Conservation (phyloP, 1,140 invertebrate genomes). For the Macrotrachela quadricornifera region DNA sequence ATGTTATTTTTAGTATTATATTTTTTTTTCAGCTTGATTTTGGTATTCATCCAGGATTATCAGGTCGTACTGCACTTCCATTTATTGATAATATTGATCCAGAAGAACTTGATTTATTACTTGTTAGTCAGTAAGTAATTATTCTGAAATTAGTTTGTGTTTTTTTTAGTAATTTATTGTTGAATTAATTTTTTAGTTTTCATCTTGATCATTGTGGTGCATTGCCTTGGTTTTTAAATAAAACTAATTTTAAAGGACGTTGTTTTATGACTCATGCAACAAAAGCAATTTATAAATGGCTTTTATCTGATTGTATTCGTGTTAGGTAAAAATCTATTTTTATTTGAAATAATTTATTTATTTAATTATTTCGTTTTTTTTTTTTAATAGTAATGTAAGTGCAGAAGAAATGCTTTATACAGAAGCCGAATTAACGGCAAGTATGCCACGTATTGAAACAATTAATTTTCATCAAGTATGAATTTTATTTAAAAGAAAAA, state of each 20-base stretch:
- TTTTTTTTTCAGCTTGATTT: constrained; percentile 53
- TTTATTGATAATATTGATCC: constrained; percentile 93
- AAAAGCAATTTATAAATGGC: constrained; percentile 96
- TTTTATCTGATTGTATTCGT: constrained; percentile 96
- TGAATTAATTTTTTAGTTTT: constrained; percentile 37
- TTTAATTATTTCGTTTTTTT: background rate
- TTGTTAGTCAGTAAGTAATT: constrained; percentile 70
- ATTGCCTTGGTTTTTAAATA: constrained; percentile 86
- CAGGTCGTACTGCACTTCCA: constrained; percentile 85
- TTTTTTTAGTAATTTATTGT: background rate
- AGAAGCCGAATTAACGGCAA: constrained; percentile 80
- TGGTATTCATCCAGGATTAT: constrained; percentile 90
- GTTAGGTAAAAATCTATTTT: no score
- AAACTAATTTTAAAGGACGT: constrained; percentile 86
- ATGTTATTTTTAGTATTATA: background rate
- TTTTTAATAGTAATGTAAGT: constrained; percentile 57
- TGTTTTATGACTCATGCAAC: constrained; percentile 99
- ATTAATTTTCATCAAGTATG: constrained; percentile 74
- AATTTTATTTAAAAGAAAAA: constrained; percentile 19
- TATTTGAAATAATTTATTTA: constrained; percentile 8
- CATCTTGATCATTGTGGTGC: constrained; percentile 96
- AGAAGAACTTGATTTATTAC: constrained; percentile 79
- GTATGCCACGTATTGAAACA: constrained; percentile 96
- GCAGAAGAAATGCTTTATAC: constrained; percentile 93
- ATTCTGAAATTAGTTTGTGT: no score